Percentiles rank a stretch among this genome's conserved stretches.
These are phyloP conservation scores for Crotalus horridus DNA, from an alignment of 2,113 vertebrate genomes.

Conservation along the genomic window DNA sequence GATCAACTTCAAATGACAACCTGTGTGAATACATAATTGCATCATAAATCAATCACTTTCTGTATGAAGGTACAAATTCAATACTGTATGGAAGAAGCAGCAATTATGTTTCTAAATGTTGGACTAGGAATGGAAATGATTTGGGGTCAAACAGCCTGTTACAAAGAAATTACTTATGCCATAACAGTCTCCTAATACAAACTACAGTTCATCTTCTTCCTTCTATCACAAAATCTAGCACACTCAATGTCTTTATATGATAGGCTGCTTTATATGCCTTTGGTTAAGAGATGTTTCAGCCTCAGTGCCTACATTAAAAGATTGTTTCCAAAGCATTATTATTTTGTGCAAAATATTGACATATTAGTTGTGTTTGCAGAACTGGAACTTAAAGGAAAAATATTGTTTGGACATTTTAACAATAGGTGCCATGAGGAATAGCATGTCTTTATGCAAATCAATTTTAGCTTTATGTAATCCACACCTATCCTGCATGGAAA, in stretches of 20 bases:
- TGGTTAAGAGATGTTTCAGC: neutral
- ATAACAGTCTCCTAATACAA: neutral
- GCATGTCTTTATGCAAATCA: neutral
- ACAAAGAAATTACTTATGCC: slow-evolving; percentile 3
- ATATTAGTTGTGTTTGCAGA: neutral
- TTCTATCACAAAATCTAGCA: neutral
- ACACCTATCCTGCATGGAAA: neutral
- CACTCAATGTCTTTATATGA: neutral
- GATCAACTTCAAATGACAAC: slow-evolving; percentile 32
- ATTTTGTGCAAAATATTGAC: neutral
- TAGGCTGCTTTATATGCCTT: neutral
- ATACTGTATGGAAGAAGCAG: slow-evolving; percentile 36
- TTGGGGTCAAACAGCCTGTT: neutral
- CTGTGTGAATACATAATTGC: slow-evolving; percentile 46
- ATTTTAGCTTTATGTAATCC: neutral
- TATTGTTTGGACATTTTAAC: neutral
- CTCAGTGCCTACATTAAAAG: neutral
- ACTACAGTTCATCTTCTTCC: neutral
- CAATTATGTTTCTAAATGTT: slow-evolving; percentile 33
- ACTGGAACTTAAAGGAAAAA: neutral
- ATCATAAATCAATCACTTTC: slow-evolving; percentile 45
- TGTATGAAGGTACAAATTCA: slow-evolving; percentile 40
- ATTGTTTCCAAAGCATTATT: neutral
- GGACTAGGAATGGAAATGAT: neutral
- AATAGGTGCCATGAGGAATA: neutral